Evolutionary conservation across 2,113 vertebrate species (phyloP), one percentile per base, ranked within the genome.

Genomic region (Platysternon megacephalum): DNA sequence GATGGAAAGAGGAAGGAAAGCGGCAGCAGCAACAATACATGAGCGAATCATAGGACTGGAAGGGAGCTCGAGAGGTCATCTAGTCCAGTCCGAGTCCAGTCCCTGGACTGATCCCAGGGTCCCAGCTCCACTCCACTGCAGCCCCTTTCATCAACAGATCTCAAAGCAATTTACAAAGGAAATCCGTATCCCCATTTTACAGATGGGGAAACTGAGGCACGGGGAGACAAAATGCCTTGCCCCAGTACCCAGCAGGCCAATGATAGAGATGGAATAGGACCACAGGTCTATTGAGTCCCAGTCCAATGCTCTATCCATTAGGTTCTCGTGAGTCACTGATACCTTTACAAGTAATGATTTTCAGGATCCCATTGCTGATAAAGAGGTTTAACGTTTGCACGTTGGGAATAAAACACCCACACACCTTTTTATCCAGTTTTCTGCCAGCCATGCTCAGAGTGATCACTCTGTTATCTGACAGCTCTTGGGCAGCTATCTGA

Each of bases 371-470:
- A 51, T 4, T 5, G 58, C 35, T 24, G 48, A 6, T 0, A 0
- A 85, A 42, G 35, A 65, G 24, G 4, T 79, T 82, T 17, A 82
- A 58, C 9, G 1, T 0, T 51, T 39, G 35, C 56, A 55, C 14
- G 3, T 13, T 76, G 13, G 35, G 26, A 26, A 51, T 48, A 51
- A 24, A 53, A 51, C 21, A 3, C 32, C 42, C 79, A 90, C 98
- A 97, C 94, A 99, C 99, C 99, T 99, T 99, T 98, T 99, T 99
- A 97, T 99, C 99, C 98, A 99, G 98, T 94, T 99, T 99, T 92
- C 99, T 98, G 97, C 99, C 99, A 3, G 99, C 99, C 98, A 99
- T 97, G 93, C 98, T 99, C 96, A 99, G 98, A 2, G 99, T 99
- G 96, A 99, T 99, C 98, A 99, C 99, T 86, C 99, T 99, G 98